Evolutionary conservation across 2,888 invertebrate species (phyloP).

Genomic region (Smittia sp.): DNA sequence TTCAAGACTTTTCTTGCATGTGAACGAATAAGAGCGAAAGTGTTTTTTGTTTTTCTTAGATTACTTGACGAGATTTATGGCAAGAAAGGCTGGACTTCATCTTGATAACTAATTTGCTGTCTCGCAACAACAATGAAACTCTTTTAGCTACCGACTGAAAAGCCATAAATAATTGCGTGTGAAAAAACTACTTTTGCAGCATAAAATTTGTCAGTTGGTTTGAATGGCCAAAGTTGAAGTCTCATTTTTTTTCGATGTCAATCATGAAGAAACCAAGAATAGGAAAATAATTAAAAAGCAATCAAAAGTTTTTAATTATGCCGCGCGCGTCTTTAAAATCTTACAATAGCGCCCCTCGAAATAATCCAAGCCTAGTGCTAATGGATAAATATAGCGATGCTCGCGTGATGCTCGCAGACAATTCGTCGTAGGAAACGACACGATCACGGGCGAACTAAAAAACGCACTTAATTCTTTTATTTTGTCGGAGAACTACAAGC

Average conservation of each 20-base stretch:
- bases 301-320: conserved; percentile 8
- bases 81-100: too few relatives aligned
- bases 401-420: neutral
- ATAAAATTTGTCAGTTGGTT: too few relatives aligned
- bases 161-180: neutral
- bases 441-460: neutral
- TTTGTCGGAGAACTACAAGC: neutral
- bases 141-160: too few relatives aligned
- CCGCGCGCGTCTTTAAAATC: conserved; percentile 2
- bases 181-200: neutral
- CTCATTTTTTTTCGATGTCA: too few relatives aligned
- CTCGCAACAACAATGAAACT: too few relatives aligned
- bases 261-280: neutral
- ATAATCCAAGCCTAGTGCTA: neutral
- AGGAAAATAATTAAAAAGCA: conserved; percentile 12
- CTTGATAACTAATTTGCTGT: too few relatives aligned
- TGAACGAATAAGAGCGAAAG: too few relatives aligned
- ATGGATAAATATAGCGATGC: neutral
- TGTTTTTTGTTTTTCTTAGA: too few relatives aligned
- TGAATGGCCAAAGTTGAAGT: too few relatives aligned
- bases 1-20: too few relatives aligned
- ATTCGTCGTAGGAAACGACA: neutral
- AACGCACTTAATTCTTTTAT: neutral
- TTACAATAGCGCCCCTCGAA: neutral
- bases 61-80: too few relatives aligned